Evolutionary conservation across 1,140 invertebrate genomes (phyloP), one percentile per base, ranked within the genome.

Genomic region (Orussus abietinus): DNA sequence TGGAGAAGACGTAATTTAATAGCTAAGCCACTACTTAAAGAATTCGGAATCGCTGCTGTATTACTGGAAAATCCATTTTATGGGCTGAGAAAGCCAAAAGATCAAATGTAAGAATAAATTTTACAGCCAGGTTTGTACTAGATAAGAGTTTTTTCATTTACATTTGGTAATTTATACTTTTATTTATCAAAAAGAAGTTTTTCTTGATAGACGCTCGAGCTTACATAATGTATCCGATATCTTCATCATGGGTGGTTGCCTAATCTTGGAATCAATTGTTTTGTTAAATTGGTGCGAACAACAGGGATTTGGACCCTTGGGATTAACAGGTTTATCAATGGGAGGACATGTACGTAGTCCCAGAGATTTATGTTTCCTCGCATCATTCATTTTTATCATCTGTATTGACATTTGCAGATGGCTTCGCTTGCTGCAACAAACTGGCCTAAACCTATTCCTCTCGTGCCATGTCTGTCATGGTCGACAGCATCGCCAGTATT

Each of bases 11-110:
- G 93, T 66, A 84, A 86, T 55, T 73, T 96, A 14, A 88, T 98
- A 75, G 92, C 90, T 13, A 90, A 89, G 66, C 94, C 95, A 7
- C 63, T 98, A 14, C 65, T 97, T 1, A 90, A 91, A 67, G 87
- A 96, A 65, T 79, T 80, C 31, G 90, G 91, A 9, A 94, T 99
- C 53, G 92, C 83, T 32, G 92, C 95, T 1, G 87, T 99, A 30
- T 82, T 99, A 47, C 67, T 99, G 42, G 95, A 98, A 79, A 99
- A 98, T 77, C 96, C 96, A 28, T 99, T 93, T 75, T 99, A 96
- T 78, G 94, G 94, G 18, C 61, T 82, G 1, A 78, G 96, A 49
- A 98, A 96, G 77, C 96, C 96, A 5, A 84, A 83, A 54, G 81
- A 90, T 62, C 93, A 96, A 83, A 72, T 86, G 88, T 93, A 80